Base-by-base conservation (phyloP, 2,113 vertebrate species). In the Nibea albiflora region DNA sequence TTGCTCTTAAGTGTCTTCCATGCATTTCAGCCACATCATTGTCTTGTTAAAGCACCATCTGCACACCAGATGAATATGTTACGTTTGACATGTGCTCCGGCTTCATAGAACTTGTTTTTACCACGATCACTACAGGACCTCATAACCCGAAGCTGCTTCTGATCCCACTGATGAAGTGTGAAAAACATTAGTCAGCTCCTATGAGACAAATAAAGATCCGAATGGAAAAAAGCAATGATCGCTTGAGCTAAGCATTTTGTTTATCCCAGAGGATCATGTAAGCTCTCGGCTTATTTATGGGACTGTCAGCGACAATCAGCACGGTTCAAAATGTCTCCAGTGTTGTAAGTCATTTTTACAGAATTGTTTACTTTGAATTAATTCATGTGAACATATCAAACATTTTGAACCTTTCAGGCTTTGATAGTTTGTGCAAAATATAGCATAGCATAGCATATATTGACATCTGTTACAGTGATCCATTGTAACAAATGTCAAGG, bases 41-140 rank as follows among this genome's bases (percentile, higher is more conserved):
- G 61, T 71, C 49, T 76, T 53, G 58, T 80, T 64, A 76, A 75
- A 65, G 24, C 64, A 26, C 28, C 78, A 63, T 67, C 83, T 85
- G 78, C 50, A 22, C 16, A 31, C 67, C 78, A 85, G 54, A 80
- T 76, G 73, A 49, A 47, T 7, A 44, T n/a, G 22, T 31, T n/a
- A 44, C 14, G 60, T 65, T 63, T 46, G 28, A 58, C 46, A 10
- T 69, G 26, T 24, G 14, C 54, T 28, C 19, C 44, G 28, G 20
- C 24, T 50, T 65, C 50, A 65, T 57, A 22, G 1, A 39, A 54
- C 22, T 35, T 28, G 24, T 76, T 56, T 49, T 71, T 31, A 61
- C 46, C 22, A 19, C 35, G 8, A 11, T 62, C 47, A 39, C 26
- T 16, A 17, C 39, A 20, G 17, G 24, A 15, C 26, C 42, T 12